Base-by-base conservation (phyloP, 2,888 invertebrate species). In the Uropetala carovei region DNA sequence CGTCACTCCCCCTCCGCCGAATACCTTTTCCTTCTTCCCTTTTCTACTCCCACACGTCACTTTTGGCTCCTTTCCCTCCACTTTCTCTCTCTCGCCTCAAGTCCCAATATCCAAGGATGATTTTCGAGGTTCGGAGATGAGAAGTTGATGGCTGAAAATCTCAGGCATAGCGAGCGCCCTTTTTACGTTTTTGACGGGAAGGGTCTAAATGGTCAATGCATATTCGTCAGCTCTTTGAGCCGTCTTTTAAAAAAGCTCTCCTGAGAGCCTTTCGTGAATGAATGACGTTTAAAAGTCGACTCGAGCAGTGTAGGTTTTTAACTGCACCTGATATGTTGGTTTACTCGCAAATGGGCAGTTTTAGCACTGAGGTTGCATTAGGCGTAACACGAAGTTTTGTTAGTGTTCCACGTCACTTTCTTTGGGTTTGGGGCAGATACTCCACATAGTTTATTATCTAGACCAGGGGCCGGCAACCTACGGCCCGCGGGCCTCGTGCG, bases 161-260 rank as follows among this genome's bases (percentile, higher is more conserved):
- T 27, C 75, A 43, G 43, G 43, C 5, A 43, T 43, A 43, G 43
- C 22, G 27, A n/a, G n/a, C 22, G 27, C 75, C 22, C 75, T 75
- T 75, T 27, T 75, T 27, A 75, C 27, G 75, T 75, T 75, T 75
- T 27, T 75, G 75, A 75, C 75, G 27, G 22, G 75, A 75, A 27
- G 75, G 75, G 75, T 75, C 75, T 75, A 75, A 75, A 75, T 75
- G 75, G 22, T 75, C 22, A 18, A 22, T 13, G 75, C 27, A 27
- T 16, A 75, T 4, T 64, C 14, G 18, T 75, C 75, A 27, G n/a
- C 68, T 27, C 14, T 75, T 27, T 10, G 75, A 75, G 22, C 43
- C 27, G 75, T 75, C 75, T 27, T 75, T 75, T 27, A 22, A 9
- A 13, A 2, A 9, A 13, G 75, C 75, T 75, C 75, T 75, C 75